Percentiles rank a stretch among this genome's conserved stretches.
These are phyloP conservation scores for Holotrichia oblita DNA, from an alignment of 1,140 invertebrate genomes.

Conservation along the genomic window DNA sequence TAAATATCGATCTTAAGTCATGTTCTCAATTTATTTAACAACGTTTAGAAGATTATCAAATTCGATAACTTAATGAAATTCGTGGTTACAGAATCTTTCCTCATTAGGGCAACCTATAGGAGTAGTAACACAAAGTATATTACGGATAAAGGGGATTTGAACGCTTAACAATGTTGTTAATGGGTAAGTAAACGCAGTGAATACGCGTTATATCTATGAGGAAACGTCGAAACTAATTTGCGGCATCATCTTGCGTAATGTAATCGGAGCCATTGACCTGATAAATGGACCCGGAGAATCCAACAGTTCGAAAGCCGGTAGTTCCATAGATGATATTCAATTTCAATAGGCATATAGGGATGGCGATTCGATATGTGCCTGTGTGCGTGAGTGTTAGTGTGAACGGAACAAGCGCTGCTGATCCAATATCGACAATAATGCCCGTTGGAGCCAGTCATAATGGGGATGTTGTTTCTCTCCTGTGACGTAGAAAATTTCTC, in stretches of 20 bases:
- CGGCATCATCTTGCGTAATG: slow-evolving; percentile 26
- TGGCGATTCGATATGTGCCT: too few relatives aligned
- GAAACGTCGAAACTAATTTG: slow-evolving; percentile 33
- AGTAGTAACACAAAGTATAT: not conserved
- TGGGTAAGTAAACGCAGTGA: not conserved
- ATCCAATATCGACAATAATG: slow-evolving; percentile 35
- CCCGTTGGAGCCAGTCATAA: slow-evolving; percentile 2
- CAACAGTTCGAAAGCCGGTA: not conserved
- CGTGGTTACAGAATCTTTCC: too few relatives aligned
- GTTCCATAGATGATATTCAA: not conserved
- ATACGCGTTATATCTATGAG: not conserved
- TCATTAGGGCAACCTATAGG: too few relatives aligned
- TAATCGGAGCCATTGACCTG: slow-evolving; percentile 33
- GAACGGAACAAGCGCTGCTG: not conserved
- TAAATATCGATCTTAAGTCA: too few relatives aligned
- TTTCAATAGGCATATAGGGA: not conserved
- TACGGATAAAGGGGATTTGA: not conserved
- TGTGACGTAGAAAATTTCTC: slow-evolving; percentile 4
- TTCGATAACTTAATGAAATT: too few relatives aligned
- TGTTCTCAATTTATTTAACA: too few relatives aligned
- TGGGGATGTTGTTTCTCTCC: slow-evolving; percentile 21
- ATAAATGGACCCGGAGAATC: slow-evolving; percentile 26
- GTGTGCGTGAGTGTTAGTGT: not conserved
- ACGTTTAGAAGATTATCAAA: too few relatives aligned
- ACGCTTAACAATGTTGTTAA: not conserved